Evolutionary conservation across 2,113 vertebrate genomes (phyloP), one percentile per base, ranked within the genome.

Genomic region (Hydrolagus affinis): DNA sequence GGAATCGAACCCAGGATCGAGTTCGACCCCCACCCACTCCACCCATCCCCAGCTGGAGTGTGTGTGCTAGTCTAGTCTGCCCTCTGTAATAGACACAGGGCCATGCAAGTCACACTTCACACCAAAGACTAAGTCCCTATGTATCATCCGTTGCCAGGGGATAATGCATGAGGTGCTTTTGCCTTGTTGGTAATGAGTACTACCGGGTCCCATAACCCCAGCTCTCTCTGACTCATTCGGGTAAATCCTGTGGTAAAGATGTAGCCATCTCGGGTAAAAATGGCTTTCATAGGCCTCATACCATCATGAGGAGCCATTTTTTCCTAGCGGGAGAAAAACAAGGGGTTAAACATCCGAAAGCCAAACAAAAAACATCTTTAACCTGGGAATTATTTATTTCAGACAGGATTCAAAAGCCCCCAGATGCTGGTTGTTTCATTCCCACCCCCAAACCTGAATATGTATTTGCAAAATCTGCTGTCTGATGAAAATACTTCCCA

Each of bases 191-290:
- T 88, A 87, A 12, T 19, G n/a, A 85, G 1, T n/a, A 89, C 93
- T 95, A 99, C 97, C 94, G 97, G 97, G 94, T 99, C 97, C 97
- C 97, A 98, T 89, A 99, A 94, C 87, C 97, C 97, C 85, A 98
- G 94, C 91, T 99, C 97, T 91, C 97, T 95, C 93, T 99, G 97
- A 92, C 97, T 99, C 97, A 98, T 98, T 90, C 97, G 94, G 89
- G 97, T 97, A 93, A 98, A 99, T 87, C 97, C 97, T 70, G 97
- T 98, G 89, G 97, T 99, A 94, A 99, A 98, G 93, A 98, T 95
- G 89, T 96, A 96, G 89, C 96, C 97, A 86, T 98, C 96, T 90
- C 93, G 93, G 3, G 95, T 98, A 93, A 99, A 98, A 91, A 98
- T 93, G 85, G 96, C 97, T 91, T 96, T 92, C 95, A 98, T 98